Conservation (phyloP, 2,797 vertebrate species). For the Dipus sagitta region DNA sequence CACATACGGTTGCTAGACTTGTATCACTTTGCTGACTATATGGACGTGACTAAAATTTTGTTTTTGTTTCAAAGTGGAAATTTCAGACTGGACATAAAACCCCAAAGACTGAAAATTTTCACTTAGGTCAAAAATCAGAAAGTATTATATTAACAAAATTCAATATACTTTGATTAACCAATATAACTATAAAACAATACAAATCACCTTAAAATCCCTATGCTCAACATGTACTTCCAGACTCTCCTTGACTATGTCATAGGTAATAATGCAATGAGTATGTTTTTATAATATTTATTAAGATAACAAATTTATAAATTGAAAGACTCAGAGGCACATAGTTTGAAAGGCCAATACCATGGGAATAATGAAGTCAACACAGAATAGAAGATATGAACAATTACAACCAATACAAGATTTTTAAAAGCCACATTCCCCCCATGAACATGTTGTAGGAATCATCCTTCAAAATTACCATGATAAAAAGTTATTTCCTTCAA, state of each 20-base stretch:
- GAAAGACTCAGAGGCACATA: slow-evolving; percentile 90
- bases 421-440: slow-evolving; percentile 85
- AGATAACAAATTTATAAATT: slow-evolving; percentile 91
- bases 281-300: slow-evolving; percentile 91
- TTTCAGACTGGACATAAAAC: slow-evolving; percentile 51
- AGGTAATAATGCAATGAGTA: slow-evolving; percentile 86
- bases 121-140: slow-evolving; percentile 67
- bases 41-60: background rate
- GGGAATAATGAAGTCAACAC: slow-evolving; percentile 87
- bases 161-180: slow-evolving; percentile 82
- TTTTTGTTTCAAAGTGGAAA: slow-evolving; percentile 65
- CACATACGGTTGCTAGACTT: background rate
- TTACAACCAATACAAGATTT: slow-evolving; percentile 87
- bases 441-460: slow-evolving; percentile 86
- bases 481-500: slow-evolving; percentile 89
- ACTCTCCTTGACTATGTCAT: slow-evolving; percentile 75
- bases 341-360: slow-evolving; percentile 89
- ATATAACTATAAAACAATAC: slow-evolving; percentile 78
- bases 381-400: slow-evolving; percentile 86
- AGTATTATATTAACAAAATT: slow-evolving; percentile 69
- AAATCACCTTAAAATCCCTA: slow-evolving; percentile 78
- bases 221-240: slow-evolving; percentile 83
- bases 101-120: slow-evolving; percentile 52
- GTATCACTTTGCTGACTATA: slow-evolving; percentile 28
- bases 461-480: slow-evolving; percentile 89